Base-by-base conservation (phyloP, 2,888 invertebrate species). In the Pogonocherus hispidulus region DNA sequence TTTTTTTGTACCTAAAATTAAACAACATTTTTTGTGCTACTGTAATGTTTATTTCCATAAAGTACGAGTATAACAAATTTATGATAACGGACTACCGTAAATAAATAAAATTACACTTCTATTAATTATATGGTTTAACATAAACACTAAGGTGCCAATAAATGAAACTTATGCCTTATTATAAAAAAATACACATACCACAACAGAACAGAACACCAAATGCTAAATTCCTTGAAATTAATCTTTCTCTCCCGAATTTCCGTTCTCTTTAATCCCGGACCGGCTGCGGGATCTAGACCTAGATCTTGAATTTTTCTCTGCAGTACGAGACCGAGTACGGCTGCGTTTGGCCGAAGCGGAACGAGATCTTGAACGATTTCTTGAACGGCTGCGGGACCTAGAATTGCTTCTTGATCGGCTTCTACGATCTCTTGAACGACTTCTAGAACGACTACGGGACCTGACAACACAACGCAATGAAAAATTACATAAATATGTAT, bases 351-450 rank as follows among this genome's bases (percentile, higher is more conserved):
- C 55, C 3, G 80, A 79, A 9, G 71, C 75, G 2, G 80, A 81
- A 47, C 84, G 80, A 20, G 85, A 85, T 49, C 85, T 79, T 51
- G 84, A 84, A 73, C 84, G 84, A 66, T 82, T 82, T 52, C 84
- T 82, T 23, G 85, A 85, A 54, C 85, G 83, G 71, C 85, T 85
- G 57, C 86, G 80, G 2, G 85, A 85, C 65, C 84, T 80, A 8
- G 86, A 85, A 63, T 82, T 83, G 75, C 85, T 86, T 54, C 85
- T 77, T 3, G 84, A 84, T 18, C 85, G 84, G 66, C 81, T 84
- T 14, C 86, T 79, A 46, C 85, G 84, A 72, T 85, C 85, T 46
- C 84, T 82, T 5, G 85, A 85, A 67, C 85, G 83, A 74, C 85
- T 85, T 66, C 85, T 80, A 14, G 86, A 85, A 69, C 85, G 83